A percentile compares a stretch with the other conserved stretches of the same genome.
Evolutionary conservation across 1,140 invertebrate species (phyloP).

Genomic region (Ylistrum balloti): DNA sequence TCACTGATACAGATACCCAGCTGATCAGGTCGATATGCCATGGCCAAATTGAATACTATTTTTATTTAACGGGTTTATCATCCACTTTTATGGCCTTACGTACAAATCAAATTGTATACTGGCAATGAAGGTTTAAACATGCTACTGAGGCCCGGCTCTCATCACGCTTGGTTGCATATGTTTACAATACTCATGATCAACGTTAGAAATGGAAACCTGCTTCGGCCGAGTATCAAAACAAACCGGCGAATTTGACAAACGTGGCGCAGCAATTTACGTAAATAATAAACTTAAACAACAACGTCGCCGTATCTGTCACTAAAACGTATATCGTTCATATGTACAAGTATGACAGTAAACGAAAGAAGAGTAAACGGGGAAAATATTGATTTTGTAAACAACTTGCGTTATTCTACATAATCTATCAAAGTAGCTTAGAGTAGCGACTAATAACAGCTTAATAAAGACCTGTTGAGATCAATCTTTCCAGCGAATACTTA

Average conservation of each 20-base stretch:
- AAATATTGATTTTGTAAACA: conserved; percentile 23
- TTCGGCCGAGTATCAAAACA: conserved; percentile 7
- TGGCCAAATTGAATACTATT: conserved; percentile 30
- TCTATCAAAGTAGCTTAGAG: not conserved
- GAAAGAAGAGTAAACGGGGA: not conserved
- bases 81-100: too few relatives aligned
- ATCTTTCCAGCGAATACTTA: not conserved
- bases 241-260: not conserved
- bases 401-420: not conserved
- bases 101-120: conserved; percentile 1
- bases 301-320: not conserved
- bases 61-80: too few relatives aligned
- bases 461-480: not conserved
- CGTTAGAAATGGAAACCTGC: not conserved
- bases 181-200: not conserved
- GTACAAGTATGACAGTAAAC: not conserved
- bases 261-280: not conserved
- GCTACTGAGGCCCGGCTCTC: not conserved
- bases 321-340: not conserved
- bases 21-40: not conserved
- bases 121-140: not conserved
- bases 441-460: not conserved
- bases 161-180: not conserved
- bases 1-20: not conserved
- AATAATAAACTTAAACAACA: not conserved